Conservation (phyloP, 2,113 vertebrate genomes). For the Acinonyx jubatus region DNA sequence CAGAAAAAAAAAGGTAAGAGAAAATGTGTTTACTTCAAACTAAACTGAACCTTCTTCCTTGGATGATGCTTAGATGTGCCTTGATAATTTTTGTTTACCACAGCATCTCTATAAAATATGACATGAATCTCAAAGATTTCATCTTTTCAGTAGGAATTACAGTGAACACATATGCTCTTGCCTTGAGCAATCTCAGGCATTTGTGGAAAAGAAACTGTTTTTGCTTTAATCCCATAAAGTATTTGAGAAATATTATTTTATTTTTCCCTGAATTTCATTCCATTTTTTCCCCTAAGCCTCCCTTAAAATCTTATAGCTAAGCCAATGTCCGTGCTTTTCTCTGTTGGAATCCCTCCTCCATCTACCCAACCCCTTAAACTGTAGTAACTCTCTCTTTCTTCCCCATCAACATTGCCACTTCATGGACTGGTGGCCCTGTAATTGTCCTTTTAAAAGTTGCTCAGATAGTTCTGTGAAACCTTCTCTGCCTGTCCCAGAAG, state of each 20-base stretch:
- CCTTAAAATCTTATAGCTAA: neutral
- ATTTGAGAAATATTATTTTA: constrained; percentile 26
- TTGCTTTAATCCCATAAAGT: neutral
- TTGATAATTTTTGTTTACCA: neutral
- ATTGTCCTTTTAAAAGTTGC: neutral
- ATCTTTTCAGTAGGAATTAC: neutral
- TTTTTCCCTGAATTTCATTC: neutral
- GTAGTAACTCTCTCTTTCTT: neutral
- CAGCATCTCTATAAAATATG: neutral
- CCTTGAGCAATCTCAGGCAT: neutral
- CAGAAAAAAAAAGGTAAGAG: neutral
- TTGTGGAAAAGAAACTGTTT: neutral
- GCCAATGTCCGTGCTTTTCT: neutral
- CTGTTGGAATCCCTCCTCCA: neutral
- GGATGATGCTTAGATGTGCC: neutral
- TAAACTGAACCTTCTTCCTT: neutral
- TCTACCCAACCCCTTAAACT: rapidly evolving
- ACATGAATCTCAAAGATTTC: neutral
- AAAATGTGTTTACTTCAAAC: neutral
- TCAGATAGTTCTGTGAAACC: neutral
- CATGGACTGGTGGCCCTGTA: neutral
- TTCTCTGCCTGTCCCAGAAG: neutral
- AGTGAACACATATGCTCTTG: neutral
- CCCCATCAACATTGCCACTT: too few species aligned
- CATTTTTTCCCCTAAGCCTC: neutral